phyloP scores from a whole-genome alignment of 2,113 vertebrate species.

The Myodes glareolus region DNA sequence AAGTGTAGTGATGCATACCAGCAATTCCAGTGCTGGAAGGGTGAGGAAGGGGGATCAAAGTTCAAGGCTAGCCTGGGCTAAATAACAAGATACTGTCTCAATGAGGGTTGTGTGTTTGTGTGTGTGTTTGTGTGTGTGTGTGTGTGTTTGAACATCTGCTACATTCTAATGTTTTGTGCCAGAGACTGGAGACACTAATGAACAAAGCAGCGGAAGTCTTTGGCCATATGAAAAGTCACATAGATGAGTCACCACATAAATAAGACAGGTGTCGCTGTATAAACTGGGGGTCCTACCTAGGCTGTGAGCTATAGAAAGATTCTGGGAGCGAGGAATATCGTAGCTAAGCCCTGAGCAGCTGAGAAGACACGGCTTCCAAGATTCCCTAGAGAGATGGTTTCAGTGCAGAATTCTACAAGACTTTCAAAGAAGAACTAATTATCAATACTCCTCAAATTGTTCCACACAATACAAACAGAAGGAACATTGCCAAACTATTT shows the following conservation, averaged over 20 bases:
- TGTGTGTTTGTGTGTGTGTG: background rate
- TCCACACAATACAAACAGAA: too few species aligned
- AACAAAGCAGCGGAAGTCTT: background rate
- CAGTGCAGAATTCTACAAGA: too few species aligned
- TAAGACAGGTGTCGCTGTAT: background rate
- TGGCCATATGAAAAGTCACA: background rate
- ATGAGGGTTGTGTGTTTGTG: background rate
- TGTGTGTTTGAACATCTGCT: background rate
- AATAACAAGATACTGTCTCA: background rate
- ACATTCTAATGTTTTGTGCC: background rate
- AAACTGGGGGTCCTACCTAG: fast-evolving
- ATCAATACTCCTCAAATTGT: too few species aligned
- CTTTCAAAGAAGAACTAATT: too few species aligned
- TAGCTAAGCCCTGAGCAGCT: background rate
- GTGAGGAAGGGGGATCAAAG: background rate
- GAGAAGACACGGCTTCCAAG: background rate
- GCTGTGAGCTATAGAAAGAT: background rate
- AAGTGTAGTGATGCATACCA: background rate
- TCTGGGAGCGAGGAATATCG: background rate
- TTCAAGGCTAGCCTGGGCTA: background rate
- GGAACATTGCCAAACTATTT: too few species aligned
- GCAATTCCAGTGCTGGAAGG: background rate
- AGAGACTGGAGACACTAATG: background rate
- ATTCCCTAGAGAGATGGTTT: too few species aligned
- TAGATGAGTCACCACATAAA: background rate